A percentile compares a stretch with the other conserved stretches of the same genome.
Evolutionary conservation across 2,797 vertebrate species (phyloP).

Genomic region (Gorsachius magnificus): DNA sequence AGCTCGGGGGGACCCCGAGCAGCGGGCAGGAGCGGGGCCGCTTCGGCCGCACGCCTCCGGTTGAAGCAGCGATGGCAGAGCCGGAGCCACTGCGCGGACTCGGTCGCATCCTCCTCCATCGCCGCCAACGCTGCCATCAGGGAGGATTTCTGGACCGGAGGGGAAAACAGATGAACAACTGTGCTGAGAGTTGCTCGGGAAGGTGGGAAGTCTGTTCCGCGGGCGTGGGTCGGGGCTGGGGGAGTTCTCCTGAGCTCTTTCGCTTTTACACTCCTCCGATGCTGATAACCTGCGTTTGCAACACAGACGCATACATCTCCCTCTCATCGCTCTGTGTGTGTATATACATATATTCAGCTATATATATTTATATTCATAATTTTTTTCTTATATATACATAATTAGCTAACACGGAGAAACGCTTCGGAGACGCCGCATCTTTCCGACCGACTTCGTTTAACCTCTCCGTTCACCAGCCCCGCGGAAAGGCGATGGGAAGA

Average conservation of each 20-base stretch:
- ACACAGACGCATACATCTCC: accelerated
- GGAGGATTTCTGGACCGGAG: neutral
- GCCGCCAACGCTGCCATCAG: neutral
- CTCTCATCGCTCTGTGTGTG: neutral
- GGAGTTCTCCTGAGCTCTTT: neutral
- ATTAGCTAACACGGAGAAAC: neutral
- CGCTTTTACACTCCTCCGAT: neutral
- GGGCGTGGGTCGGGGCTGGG: neutral
- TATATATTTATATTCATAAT: neutral
- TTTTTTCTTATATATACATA: neutral
- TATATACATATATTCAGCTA: neutral
- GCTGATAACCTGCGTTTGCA: neutral
- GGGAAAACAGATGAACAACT: neutral
- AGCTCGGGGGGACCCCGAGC: neutral
- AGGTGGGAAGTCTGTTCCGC: neutral
- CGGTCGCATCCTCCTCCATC: neutral
- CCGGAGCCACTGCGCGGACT: neutral
- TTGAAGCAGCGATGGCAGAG: neutral
- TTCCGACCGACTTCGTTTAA: neutral
- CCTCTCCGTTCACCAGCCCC: neutral
- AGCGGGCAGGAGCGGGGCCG: neutral
- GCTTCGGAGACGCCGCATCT: neutral
- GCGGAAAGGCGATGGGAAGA: neutral
- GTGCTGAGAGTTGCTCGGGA: neutral
- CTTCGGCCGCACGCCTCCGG: neutral